These are phyloP conservation scores for Psittacula derbiana DNA, from an alignment of 2,797 vertebrate genomes.

Conservation along the genomic window DNA sequence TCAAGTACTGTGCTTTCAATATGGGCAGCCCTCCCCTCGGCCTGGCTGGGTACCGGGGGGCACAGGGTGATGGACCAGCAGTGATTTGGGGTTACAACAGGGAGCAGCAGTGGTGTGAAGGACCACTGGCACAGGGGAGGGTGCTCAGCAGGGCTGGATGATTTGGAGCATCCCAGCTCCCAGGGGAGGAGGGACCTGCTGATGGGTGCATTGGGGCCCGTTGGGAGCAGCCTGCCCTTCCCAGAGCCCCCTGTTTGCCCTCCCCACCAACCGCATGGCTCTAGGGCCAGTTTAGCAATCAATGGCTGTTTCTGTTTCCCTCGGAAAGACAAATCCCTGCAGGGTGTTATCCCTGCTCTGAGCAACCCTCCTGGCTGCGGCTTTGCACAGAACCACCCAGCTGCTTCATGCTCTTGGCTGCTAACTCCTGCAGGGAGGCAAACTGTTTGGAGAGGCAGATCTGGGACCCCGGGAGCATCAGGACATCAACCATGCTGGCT, in stretches of 20 bases:
- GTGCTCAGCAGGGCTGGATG: background rate
- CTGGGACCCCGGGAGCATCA: fast-evolving
- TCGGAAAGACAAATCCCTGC: no score
- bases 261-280: fast-evolving
- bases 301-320: background rate
- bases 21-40: background rate
- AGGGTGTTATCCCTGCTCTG: background rate
- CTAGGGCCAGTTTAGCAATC: background rate
- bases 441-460: background rate
- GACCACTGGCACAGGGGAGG: background rate
- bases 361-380: background rate
- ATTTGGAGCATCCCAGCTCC: background rate
- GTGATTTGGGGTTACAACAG: background rate
- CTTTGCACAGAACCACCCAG: background rate
- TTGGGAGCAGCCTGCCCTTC: background rate
- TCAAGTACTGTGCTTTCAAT: background rate
- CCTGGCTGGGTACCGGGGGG: background rate
- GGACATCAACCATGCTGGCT: background rate
- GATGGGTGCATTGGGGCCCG: background rate
- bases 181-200: background rate
- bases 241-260: background rate
- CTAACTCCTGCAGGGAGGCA: background rate
- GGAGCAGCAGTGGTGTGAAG: background rate
- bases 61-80: background rate
- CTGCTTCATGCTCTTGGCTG: background rate